Base-by-base conservation (phyloP, 2,888 invertebrate genomes). In the Zootermopsis nevadensis region DNA sequence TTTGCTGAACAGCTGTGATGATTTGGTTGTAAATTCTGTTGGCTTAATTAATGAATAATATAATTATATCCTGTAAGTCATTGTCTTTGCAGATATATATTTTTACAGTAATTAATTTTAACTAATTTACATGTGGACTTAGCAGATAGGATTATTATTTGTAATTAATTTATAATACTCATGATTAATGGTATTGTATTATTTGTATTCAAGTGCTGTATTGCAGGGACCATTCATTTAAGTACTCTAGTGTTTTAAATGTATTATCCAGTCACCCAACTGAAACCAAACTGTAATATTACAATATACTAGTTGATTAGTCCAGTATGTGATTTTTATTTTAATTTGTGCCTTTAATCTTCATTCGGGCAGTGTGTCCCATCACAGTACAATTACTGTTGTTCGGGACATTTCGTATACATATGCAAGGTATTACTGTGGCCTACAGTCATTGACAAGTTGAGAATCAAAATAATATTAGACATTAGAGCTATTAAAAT, bases 141-240 rank as follows among this genome's bases (percentile, higher is more conserved):
- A 74, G 74, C 74, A 74, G 38, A 74, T 72, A 31, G 31, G 38
- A 24, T 24, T 69, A 69, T 69, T 8, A 69, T 69, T 69, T 69
- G 3, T 22, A 33, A 69, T 15, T 15, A 12, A 33, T 22, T 69
- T 7, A 33, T 69, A 30, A 33, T 33, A 69, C 2, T 30, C 19
- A 4, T 31, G 27, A 22, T 33, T 69, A 33, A 33, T 74, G 74
- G 38, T 27, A 74, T 74, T 31, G 10, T 38, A 8, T 74, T 74
- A n/a, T 42, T 74, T n/a, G n/a, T 15, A 27, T 66, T n/a, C 66
- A 66, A 15, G 27, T 27, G 33, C 33, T 69, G n/a, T 33, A 74
- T 74, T 74, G 35, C 74, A 74, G 74, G 74, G 74, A 74, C 74
- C 74, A 74, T 74, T 74, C 24, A 38, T 74, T 74, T 42, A 74